Percentiles rank a stretch among this genome's conserved stretches.
These are phyloP conservation scores for Heteromurus nitidus DNA, from an alignment of 2,888 invertebrate genomes.

Conservation along the genomic window DNA sequence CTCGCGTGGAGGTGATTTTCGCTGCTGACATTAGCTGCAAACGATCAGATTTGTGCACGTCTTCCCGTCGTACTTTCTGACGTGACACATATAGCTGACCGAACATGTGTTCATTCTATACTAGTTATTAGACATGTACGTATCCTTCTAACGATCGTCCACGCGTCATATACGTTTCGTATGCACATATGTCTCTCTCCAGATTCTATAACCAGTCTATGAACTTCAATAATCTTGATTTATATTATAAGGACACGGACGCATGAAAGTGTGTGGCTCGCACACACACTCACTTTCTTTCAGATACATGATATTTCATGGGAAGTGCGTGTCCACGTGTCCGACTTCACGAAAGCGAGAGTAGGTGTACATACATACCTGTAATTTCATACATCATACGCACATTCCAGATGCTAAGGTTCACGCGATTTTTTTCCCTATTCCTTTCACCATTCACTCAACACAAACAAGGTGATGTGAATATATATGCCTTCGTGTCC, in stretches of 20 bases:
- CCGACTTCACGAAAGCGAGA: neutral
- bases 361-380: neutral
- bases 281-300: conserved; percentile 46
- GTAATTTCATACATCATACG: neutral
- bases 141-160: conserved; percentile 11
- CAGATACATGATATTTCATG: neutral
- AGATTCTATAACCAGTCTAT: neutral
- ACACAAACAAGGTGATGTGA: conserved; percentile 34
- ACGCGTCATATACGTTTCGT: neutral
- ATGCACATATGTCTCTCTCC: neutral
- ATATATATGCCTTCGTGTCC: conserved; percentile 25
- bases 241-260: neutral
- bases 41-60: conserved; percentile 26
- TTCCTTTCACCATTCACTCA: neutral
- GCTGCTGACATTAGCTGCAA: conserved; percentile 39
- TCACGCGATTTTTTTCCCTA: neutral
- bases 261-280: conserved; percentile 9
- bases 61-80: conserved; percentile 8
- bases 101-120: neutral
- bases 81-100: no score
- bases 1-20: conserved; percentile 47
- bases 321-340: conserved; percentile 24
- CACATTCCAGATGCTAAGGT: neutral
- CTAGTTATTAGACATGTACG: neutral
- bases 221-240: neutral